Evolutionary conservation across 2,797 vertebrate species (phyloP).

Genomic region (Lagocephalus sceleratus): DNA sequence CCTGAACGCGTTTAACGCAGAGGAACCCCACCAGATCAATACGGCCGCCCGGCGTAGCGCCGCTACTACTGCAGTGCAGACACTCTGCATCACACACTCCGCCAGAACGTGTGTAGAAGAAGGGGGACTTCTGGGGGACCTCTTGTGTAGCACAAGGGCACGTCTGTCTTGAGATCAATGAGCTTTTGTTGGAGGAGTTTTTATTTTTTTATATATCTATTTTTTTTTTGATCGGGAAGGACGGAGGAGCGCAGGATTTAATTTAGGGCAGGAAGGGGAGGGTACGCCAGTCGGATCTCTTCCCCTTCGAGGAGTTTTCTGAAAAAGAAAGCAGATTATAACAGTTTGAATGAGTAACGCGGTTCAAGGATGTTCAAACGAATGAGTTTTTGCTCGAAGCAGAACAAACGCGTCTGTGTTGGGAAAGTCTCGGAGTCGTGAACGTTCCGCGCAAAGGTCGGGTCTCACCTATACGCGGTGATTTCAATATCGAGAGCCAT

Average conservation of each 20-base stretch:
- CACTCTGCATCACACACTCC: no score
- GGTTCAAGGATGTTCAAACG: no score
- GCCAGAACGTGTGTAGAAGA: constrained; percentile 81
- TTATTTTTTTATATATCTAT: not conserved
- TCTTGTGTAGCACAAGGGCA: constrained; percentile 83
- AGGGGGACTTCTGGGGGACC: constrained; percentile 82
- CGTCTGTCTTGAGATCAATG: constrained; percentile 72
- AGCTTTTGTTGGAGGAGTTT: constrained; percentile 40
- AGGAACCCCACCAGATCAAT: constrained; percentile 57
- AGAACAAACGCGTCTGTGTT: not conserved
- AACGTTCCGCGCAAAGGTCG: not conserved
- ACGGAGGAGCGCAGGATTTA: constrained; percentile 41
- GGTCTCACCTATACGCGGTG: constrained; percentile 80
- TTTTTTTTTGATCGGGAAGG: constrained; percentile 11
- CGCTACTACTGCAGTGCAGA: constrained; percentile 68
- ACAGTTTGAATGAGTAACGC: no score
- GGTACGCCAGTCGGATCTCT: constrained; percentile 75
- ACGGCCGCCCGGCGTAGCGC: constrained; percentile 44
- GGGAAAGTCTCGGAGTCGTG: not conserved
- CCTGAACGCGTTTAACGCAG: constrained; percentile 10
- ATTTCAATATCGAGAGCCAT: constrained; percentile 84
- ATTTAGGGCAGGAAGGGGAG: constrained; percentile 51
- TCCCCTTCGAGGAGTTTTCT: constrained; percentile 84
- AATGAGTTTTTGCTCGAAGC: no score
- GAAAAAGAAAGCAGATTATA: constrained; percentile 4